These are phyloP conservation scores for Rhinophrynus dorsalis DNA, from an alignment of 2,797 vertebrate species.

Conservation along the genomic window DNA sequence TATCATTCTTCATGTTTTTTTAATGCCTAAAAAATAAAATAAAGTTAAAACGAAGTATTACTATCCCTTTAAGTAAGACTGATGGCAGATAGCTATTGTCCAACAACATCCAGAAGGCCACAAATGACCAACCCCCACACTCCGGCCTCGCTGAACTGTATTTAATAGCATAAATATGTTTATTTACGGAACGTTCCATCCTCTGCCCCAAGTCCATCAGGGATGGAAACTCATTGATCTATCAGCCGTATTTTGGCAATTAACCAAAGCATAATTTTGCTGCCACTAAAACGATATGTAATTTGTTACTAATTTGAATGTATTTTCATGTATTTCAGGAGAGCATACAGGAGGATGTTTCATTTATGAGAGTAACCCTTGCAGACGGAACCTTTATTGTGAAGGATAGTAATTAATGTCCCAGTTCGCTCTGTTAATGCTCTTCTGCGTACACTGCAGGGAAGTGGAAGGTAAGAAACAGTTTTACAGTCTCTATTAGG, in stretches of 20 bases:
- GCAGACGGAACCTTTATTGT: conserved; percentile 68
- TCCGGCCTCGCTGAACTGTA: no score
- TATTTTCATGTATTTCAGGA: conserved; percentile 71
- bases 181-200: no score
- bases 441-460: conserved; percentile 63
- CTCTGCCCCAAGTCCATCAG: conserved; percentile 57
- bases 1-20: no score
- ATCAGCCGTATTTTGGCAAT: conserved; percentile 67
- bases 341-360: conserved; percentile 68
- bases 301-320: conserved; percentile 62
- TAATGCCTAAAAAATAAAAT: no score
- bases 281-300: conserved; percentile 59
- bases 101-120: no score
- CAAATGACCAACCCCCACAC: no score
- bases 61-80: no score
- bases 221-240: conserved; percentile 62
- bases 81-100: no score
- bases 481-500: conserved; percentile 72
- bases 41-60: no score
- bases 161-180: no score
- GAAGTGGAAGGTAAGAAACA: conserved; percentile 74
- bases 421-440: conserved; percentile 67
- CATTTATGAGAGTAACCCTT: conserved; percentile 74
- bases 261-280: conserved; percentile 68
- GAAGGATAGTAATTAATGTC: conserved; percentile 71